Evolutionary conservation across 2,888 invertebrate genomes (phyloP).

Genomic region (Xylocampa areola): DNA sequence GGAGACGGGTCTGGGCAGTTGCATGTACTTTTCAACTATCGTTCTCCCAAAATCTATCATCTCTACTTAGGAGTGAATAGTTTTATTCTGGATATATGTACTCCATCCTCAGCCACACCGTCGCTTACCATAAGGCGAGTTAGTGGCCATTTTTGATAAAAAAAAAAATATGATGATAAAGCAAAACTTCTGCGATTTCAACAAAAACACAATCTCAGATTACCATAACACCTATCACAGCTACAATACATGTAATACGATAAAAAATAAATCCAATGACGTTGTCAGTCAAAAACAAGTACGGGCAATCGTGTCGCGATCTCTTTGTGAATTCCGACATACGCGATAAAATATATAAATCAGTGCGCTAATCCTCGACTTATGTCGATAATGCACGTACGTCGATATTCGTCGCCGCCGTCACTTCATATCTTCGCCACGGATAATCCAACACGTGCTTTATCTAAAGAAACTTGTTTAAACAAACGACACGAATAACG

Average conservation of each 20-base stretch:
- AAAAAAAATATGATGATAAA: too few relatives aligned
- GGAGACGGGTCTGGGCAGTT: too few relatives aligned
- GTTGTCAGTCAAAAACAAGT: constrained; percentile 56
- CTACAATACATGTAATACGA: constrained; percentile 31
- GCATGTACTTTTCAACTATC: too few relatives aligned
- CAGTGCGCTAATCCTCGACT: constrained; percentile 78
- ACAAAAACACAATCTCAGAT: constrained; percentile 23
- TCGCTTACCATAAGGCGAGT: too few relatives aligned
- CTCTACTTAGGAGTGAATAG: too few relatives aligned
- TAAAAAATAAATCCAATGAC: constrained; percentile 60
- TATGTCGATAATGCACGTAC: constrained; percentile 75
- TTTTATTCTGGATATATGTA: too few relatives aligned
- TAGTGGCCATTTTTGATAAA: too few relatives aligned
- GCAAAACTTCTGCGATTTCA: too few relatives aligned
- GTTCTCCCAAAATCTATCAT: too few relatives aligned
- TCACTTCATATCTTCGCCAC: constrained; percentile 56
- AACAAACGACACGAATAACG: constrained; percentile 61
- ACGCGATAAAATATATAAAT: constrained; percentile 80
- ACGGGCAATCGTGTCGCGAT: constrained; percentile 49
- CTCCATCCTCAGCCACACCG: too few relatives aligned
- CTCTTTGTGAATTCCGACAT: constrained; percentile 71
- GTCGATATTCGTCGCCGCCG: constrained; percentile 65
- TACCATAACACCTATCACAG: constrained; percentile 17
- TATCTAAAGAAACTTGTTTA: constrained; percentile 62
- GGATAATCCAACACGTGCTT: constrained; percentile 72